Conservation (phyloP, 2,888 invertebrate species). For the Noctua pronuba region DNA sequence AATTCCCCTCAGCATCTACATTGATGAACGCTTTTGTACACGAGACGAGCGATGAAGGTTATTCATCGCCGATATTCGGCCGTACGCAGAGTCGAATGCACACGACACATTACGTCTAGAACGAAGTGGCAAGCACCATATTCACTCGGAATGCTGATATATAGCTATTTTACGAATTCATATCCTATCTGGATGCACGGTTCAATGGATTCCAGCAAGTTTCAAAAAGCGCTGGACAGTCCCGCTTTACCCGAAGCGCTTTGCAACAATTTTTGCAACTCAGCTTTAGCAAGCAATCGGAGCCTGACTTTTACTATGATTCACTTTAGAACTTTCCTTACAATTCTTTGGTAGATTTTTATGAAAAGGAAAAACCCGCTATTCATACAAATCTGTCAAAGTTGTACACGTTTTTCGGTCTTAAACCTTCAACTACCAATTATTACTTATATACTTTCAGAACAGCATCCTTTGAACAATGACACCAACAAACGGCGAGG, state of each 20-base stretch:
- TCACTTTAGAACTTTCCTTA: slow-evolving; percentile 42
- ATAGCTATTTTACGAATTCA: slow-evolving; percentile 37
- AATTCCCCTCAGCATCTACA: slow-evolving; percentile 44
- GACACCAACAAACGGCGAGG: slow-evolving; percentile 81
- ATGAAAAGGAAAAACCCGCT: neutral
- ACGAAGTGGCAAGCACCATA: slow-evolving; percentile 34
- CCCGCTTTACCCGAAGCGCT: slow-evolving; percentile 39
- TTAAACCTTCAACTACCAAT: too few relatives aligned
- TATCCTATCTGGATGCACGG: slow-evolving; percentile 52
- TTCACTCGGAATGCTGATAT: slow-evolving; percentile 34
- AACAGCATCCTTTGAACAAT: slow-evolving; percentile 66
- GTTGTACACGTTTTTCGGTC: neutral
- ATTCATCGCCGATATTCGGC: slow-evolving; percentile 26
- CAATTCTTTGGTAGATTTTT: slow-evolving; percentile 23
- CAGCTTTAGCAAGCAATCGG: slow-evolving; percentile 46
- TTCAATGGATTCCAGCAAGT: slow-evolving; percentile 53
- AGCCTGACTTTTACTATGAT: slow-evolving; percentile 41
- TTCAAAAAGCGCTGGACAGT: slow-evolving; percentile 54
- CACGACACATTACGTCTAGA: slow-evolving; percentile 29
- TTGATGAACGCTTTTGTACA: slow-evolving; percentile 39
- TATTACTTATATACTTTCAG: slow-evolving; percentile 43
- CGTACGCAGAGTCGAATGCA: slow-evolving; percentile 34
- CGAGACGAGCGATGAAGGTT: slow-evolving; percentile 19
- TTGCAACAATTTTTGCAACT: slow-evolving; percentile 58
- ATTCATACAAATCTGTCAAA: neutral